Base-by-base conservation (phyloP, 2,113 vertebrate species). In the Gymnarchus niloticus region DNA sequence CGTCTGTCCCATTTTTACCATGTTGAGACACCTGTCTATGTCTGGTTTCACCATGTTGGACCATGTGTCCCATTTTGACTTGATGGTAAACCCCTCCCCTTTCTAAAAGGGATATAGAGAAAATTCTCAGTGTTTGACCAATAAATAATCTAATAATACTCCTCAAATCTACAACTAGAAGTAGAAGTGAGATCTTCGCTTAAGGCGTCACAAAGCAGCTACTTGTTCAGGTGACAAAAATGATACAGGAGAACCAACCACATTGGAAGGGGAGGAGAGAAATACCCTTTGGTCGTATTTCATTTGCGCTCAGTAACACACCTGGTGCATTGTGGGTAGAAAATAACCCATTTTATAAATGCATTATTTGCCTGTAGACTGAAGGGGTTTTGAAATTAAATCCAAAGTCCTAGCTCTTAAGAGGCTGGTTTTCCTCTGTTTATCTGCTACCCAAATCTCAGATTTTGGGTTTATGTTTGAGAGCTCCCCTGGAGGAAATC, bases 401-500 rank as follows among this genome's bases (percentile, higher is more conserved):
- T n/a, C n/a, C n/a, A n/a, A n/a, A n/a, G n/a, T n/a, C n/a, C n/a
- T n/a, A n/a, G n/a, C n/a, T n/a, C n/a, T n/a, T n/a, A n/a, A n/a
- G n/a, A n/a, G n/a, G n/a, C 65, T 41, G 65, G 19, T 41, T 73
- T 17, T 73, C 65, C 65, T 17, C 14, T n/a, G n/a, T n/a, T n/a
- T n/a, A n/a, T n/a, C 8, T 48, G 0, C 61, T 2, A 87, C 10
- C 92, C 48, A 54, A 87, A 78, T 89, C 57, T 84, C 93, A 99
- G 98, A 99, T 90, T 99, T 99, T 59, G 98, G 97, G 85, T 99
- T 99, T 95, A 99, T 99, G 96, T 99, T 99, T 89, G 98, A 99
- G 91, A 99, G 97, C 89, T 99, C 98, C 21, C 98, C 98, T 0
- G 98, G 98, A 0, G 97, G 98, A 54, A 99, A 99, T 91, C 95